These are phyloP conservation scores for Acrobasis consociella DNA, from an alignment of 2,888 invertebrate genomes.

Conservation along the genomic window DNA sequence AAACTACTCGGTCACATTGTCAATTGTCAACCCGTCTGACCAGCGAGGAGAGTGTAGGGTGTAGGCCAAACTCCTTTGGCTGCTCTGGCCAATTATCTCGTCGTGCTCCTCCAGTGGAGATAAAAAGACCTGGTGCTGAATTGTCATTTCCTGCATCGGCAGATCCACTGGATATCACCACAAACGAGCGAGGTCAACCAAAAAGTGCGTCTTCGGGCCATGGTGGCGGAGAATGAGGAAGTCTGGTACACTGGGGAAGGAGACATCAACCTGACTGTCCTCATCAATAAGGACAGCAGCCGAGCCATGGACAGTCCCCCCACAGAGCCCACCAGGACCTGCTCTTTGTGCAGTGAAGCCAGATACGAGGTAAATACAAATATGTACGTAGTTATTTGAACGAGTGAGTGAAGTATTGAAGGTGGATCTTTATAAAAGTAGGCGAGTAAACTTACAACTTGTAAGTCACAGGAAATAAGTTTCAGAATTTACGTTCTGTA, in stretches of 20 bases:
- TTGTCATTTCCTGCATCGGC: conserved; percentile 18
- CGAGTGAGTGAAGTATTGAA: no score
- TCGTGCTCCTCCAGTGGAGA: no score
- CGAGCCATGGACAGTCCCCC: conserved; percentile 62
- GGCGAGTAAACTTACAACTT: no score
- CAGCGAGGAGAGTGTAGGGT: no score
- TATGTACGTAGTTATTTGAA: neutral
- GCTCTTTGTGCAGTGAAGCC: conserved; percentile 70
- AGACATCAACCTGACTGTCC: conserved; percentile 49
- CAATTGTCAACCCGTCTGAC: no score
- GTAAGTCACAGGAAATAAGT: no score
- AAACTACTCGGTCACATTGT: no score
- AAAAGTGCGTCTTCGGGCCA: conserved; percentile 65
- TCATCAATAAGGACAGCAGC: conserved; percentile 54
- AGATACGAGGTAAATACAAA: conserved; percentile 63
- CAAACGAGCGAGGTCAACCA: conserved; percentile 46
- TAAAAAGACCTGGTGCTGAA: no score
- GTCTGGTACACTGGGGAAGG: conserved; percentile 57
- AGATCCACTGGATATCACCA: conserved; percentile 77
- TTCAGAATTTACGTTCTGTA: no score
- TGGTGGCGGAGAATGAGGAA: conserved; percentile 71
- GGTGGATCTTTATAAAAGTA: no score
- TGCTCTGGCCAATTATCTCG: no score
- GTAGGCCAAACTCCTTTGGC: no score
- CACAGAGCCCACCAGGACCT: conserved; percentile 38